Evolutionary conservation across 2,888 invertebrate species (phyloP).

Genomic region (Rhogogaster chlorosoma): DNA sequence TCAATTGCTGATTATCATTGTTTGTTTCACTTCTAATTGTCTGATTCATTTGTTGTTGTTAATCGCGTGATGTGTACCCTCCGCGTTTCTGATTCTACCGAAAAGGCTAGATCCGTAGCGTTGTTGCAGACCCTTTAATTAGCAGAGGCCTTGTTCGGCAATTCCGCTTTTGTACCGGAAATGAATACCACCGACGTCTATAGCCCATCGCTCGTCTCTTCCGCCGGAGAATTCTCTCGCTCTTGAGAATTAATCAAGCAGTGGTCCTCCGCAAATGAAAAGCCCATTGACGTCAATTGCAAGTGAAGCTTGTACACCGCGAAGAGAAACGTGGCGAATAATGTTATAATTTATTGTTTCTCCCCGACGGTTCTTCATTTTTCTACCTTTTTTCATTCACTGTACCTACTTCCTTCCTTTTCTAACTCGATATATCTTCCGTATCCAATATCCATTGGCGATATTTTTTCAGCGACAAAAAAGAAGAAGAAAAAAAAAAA

Average conservation of each 20-base stretch:
- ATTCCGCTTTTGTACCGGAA: constrained; percentile 41
- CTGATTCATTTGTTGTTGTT: neutral
- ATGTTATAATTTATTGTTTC: constrained; percentile 18
- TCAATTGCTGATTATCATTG: neutral
- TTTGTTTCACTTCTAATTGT: neutral
- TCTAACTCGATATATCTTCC: neutral
- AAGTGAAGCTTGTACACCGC: constrained; percentile 27
- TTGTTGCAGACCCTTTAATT: constrained; percentile 23
- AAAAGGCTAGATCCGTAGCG: neutral
- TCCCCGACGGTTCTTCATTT: neutral
- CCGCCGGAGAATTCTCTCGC: constrained; percentile 18
- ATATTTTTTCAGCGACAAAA: neutral
- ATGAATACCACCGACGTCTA: constrained; percentile 32
- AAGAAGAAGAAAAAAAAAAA: neutral
- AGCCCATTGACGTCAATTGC: constrained; percentile 50
- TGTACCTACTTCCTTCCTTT: neutral
- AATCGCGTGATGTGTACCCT: neutral
- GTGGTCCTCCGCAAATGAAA: constrained; percentile 40
- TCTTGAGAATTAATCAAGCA: constrained; percentile 41
- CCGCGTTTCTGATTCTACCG: neutral
- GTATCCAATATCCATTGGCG: neutral
- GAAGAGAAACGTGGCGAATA: constrained; percentile 19
- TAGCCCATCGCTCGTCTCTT: constrained; percentile 28
- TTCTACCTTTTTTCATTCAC: neutral
- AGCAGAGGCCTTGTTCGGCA: constrained; percentile 13